Evolutionary conservation across 2,888 invertebrate species (phyloP).

Genomic region (Watsonalla cultraria): DNA sequence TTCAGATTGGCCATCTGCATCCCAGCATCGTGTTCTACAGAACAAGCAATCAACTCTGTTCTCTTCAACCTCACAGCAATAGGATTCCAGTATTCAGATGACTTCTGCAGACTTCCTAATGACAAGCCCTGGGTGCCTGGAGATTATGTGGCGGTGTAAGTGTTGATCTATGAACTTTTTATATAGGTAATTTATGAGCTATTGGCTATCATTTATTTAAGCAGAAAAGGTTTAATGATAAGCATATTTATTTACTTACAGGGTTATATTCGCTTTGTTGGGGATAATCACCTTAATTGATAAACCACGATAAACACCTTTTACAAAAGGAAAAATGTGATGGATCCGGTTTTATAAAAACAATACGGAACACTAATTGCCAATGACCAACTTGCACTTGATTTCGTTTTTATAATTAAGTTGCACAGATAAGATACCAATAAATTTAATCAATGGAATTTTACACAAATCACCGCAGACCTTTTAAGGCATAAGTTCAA

Average conservation of each 20-base stretch:
- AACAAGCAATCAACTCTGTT: slow-evolving; percentile 34
- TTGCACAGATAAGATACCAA: neutral
- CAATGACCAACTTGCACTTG: neutral
- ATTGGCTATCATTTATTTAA: too few relatives aligned
- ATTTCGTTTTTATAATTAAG: neutral
- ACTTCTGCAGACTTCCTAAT: slow-evolving; percentile 49
- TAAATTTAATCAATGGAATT: too few relatives aligned
- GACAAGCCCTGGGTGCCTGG: slow-evolving; percentile 59
- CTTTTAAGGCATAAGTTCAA: too few relatives aligned
- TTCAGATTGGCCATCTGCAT: slow-evolving; percentile 39
- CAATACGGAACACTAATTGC: neutral
- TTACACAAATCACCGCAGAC: too few relatives aligned
- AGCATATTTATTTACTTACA: neutral
- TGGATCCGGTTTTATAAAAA: too few relatives aligned
- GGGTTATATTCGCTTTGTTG: neutral
- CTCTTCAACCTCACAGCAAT: slow-evolving; percentile 26
- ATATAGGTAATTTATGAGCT: too few relatives aligned
- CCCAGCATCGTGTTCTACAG: slow-evolving; percentile 50
- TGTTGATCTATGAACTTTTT: neutral
- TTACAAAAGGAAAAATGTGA: too few relatives aligned
- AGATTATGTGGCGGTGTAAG: slow-evolving; percentile 31
- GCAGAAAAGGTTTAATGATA: neutral
- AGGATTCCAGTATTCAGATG: slow-evolving; percentile 36
- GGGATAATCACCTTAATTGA: neutral
- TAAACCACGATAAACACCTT: too few relatives aligned